phyloP scores from a whole-genome alignment of 2,888 invertebrate genomes.

The Scelioninae gen. 2 region DNA sequence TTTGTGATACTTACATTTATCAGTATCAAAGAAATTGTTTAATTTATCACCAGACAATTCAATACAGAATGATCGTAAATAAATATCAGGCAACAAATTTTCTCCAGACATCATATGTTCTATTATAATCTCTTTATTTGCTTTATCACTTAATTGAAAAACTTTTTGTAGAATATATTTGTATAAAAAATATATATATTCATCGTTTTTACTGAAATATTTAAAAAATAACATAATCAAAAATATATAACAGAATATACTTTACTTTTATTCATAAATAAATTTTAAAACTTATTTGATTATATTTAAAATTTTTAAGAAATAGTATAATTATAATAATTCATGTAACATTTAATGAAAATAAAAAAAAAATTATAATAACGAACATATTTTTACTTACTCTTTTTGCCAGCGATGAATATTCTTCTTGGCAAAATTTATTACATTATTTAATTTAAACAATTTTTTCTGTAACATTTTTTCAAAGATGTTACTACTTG shows the following conservation, averaged over 20 bases:
- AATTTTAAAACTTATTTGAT: background rate
- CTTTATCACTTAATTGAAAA: background rate
- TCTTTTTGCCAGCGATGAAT: conserved; percentile 7
- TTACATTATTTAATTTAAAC: background rate
- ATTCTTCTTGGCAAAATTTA: background rate
- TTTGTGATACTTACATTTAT: conserved; percentile 5
- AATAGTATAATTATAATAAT: no score
- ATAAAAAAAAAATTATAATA: no score
- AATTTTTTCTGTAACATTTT: conserved; percentile 6
- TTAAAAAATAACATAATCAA: no score
- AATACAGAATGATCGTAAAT: background rate
- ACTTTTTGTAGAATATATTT: conserved; percentile 64
- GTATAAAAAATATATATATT: conserved; percentile 65
- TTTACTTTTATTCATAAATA: background rate
- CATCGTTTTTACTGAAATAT: conserved; percentile 65
- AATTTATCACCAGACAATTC: background rate
- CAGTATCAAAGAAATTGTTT: background rate
- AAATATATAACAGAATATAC: no score
- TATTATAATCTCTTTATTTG: background rate
- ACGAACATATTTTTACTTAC: conserved; percentile 8
- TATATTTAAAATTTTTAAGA: no score
- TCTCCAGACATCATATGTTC: background rate
- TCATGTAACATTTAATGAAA: no score
- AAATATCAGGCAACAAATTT: conserved; percentile 2
- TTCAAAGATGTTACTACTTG: conserved; percentile 10